These are phyloP conservation scores for Xerus inauris DNA, from an alignment of 2,113 vertebrate species.

Conservation along the genomic window DNA sequence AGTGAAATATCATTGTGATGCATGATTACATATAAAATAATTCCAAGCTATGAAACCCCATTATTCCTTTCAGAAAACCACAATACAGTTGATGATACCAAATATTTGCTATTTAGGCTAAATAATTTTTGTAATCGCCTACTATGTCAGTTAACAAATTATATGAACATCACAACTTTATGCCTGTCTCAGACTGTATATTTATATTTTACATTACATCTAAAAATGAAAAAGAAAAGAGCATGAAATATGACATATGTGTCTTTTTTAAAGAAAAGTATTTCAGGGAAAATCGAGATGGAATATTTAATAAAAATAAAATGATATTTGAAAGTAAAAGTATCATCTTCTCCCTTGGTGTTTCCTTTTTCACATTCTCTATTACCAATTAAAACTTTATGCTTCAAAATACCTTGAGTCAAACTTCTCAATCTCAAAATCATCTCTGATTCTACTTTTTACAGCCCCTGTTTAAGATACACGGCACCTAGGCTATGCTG, in stretches of 20 bases:
- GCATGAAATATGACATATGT: background rate
- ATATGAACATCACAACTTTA: background rate
- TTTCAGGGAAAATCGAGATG: background rate
- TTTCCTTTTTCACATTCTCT: background rate
- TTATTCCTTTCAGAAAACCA: constrained; percentile 75
- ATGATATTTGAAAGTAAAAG: background rate
- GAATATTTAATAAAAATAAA: background rate
- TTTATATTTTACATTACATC: constrained; percentile 41
- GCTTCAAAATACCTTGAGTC: background rate
- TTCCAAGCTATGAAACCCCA: background rate
- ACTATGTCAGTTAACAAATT: constrained; percentile 63
- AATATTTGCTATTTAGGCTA: constrained; percentile 78
- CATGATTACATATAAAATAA: background rate
- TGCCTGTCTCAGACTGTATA: constrained; percentile 53
- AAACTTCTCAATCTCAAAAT: no score
- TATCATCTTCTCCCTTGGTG: background rate
- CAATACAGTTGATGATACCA: constrained; percentile 78
- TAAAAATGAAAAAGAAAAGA: background rate
- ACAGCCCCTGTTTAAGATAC: no score
- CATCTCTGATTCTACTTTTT: no score
- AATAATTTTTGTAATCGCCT: constrained; percentile 50
- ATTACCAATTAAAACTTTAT: background rate
- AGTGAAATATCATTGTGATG: background rate
- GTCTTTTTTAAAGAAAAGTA: background rate
- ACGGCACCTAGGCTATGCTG: background rate